These are phyloP conservation scores for Phortica okadai DNA, from an alignment of 2,888 invertebrate genomes.

Conservation along the genomic window DNA sequence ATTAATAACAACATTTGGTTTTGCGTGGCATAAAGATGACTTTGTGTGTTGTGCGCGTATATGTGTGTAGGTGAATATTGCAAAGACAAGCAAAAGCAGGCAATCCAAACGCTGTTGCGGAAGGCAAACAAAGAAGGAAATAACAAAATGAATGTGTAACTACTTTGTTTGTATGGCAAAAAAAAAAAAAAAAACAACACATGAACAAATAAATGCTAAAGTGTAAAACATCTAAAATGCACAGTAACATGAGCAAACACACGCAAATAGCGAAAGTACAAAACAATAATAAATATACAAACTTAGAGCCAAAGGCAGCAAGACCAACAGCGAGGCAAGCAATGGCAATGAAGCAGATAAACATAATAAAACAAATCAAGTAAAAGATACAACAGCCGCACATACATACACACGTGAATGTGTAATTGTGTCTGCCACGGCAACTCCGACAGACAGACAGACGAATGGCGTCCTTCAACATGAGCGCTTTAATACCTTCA, in stretches of 20 bases:
- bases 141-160: conserved; percentile 7
- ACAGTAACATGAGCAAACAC: neutral
- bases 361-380: conserved; percentile 19
- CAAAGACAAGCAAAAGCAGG: conserved; percentile 38
- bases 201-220: conserved; percentile 16
- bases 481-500: no score
- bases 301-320: neutral
- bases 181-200: neutral
- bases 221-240: conserved; percentile 13
- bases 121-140: conserved; percentile 9
- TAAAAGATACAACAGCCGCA: neutral
- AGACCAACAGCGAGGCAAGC: neutral
- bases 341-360: neutral
- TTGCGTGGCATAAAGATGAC: no score
- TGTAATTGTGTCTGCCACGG: neutral
- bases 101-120: conserved; percentile 10
- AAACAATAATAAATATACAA: neutral
- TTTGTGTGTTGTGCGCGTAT: neutral
- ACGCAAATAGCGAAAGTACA: neutral
- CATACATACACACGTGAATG: neutral
- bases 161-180: conserved; percentile 2
- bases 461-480: no score
- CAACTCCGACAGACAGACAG: no score
- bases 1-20: conserved; percentile 42
- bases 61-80: neutral